phyloP scores from a whole-genome alignment of 2,113 vertebrate species.

The Phylloscopus whistleri region DNA sequence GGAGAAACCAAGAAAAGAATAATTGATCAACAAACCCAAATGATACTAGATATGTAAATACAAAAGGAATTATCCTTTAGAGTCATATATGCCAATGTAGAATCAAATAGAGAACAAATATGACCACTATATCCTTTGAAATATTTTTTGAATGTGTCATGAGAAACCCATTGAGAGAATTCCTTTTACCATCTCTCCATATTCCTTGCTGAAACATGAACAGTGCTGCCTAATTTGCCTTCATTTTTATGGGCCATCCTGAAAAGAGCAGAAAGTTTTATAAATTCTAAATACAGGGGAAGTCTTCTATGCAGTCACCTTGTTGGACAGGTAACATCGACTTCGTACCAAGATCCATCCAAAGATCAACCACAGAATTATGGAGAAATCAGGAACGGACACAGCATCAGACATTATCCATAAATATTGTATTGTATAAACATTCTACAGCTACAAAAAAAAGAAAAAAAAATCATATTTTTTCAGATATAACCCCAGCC shows the following conservation, averaged over 20 bases:
- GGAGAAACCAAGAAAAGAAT: neutral
- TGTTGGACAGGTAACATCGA: neutral
- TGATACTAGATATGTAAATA: neutral
- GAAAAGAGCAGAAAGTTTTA: neutral
- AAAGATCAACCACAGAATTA: neutral
- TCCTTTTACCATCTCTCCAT: neutral
- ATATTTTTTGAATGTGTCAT: neutral
- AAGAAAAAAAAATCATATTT: neutral
- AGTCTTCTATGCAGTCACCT: neutral
- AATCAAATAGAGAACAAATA: neutral
- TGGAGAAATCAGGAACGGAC: neutral
- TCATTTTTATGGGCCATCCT: neutral
- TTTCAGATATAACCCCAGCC: neutral
- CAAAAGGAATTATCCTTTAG: neutral
- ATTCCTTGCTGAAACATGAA: neutral
- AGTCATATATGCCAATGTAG: neutral
- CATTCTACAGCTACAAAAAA: neutral
- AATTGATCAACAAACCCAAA: neutral
- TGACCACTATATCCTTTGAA: neutral
- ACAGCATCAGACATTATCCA: neutral
- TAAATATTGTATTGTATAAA: neutral
- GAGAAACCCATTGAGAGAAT: neutral
- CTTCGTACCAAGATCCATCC: neutral
- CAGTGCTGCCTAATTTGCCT: neutral
- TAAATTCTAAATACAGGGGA: neutral